A percentile compares a stretch with the other conserved stretches of the same genome.
Conservation (phyloP, 2,113 vertebrate species). For the Muntiacus reevesi region DNA sequence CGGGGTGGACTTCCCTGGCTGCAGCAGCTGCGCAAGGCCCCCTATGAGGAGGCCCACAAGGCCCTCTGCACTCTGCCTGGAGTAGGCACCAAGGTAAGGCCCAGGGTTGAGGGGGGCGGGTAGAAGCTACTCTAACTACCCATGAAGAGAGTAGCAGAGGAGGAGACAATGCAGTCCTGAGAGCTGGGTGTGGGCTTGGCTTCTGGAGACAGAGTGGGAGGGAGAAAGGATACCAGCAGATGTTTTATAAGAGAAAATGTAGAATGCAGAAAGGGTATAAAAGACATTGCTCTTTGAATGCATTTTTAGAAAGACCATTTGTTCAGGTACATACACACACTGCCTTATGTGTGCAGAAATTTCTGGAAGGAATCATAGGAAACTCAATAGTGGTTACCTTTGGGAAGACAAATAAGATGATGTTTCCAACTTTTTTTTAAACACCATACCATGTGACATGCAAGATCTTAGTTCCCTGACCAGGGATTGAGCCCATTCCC, state of each 20-base stretch:
- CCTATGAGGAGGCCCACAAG: conserved; percentile 86
- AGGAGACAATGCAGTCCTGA: background rate
- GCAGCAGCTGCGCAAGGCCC: conserved; percentile 76
- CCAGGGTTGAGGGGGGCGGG: accelerated
- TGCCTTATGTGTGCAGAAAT: background rate
- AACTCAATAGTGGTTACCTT: background rate
- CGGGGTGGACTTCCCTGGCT: conserved; percentile 85
- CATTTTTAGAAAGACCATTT: background rate
- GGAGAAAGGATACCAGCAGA: background rate
- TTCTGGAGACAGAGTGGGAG: background rate
- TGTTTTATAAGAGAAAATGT: background rate
- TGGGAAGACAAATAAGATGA: background rate
- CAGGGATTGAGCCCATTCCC: background rate
- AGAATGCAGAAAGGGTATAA: background rate
- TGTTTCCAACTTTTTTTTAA: background rate
- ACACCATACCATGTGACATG: background rate
- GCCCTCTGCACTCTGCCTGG: conserved; percentile 90
- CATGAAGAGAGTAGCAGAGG: background rate
- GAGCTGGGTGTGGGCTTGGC: background rate
- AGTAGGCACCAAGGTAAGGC: conserved; percentile 91
- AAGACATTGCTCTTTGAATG: background rate
- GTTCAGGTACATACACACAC: background rate
- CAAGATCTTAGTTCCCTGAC: background rate
- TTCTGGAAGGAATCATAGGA: background rate
- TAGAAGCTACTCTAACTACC: background rate